Evolutionary conservation across 2,113 vertebrate genomes (phyloP), one percentile per base, ranked within the genome.

Genomic region (Oceanodroma tethys): DNA sequence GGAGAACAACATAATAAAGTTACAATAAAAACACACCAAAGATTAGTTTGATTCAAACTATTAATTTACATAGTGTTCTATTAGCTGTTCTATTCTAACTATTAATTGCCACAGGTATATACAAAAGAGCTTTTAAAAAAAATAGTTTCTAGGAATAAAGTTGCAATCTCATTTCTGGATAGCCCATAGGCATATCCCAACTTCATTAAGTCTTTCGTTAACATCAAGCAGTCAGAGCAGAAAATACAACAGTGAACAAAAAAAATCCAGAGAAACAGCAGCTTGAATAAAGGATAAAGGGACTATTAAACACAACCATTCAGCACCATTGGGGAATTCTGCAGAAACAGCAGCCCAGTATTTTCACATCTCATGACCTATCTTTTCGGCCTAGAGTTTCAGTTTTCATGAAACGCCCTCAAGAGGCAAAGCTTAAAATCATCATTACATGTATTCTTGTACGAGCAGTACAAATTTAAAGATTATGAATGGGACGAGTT

Each of bases 361-460:
- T 72, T 93, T 93, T 86, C 94, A 91, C 83, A 82, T 73, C 29
- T 89, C 91, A 79, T 79, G 91, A 93, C 70, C 45, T 68, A 48
- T 75, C 76, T 62, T 80, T 84, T 45, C 36, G 85, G 88, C 9
- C 27, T 0, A 4, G 40, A 89, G 88, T 93, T 97, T 92, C 88
- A 48, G 68, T 67, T 95, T 92, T 85, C 91, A 34, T 7, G 79
- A 95, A 93, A 97, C 93, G 95, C 94, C 95, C 95, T 93, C 95
- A 91, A 85, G 91, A 93, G 91, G 96, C 53, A 87, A 95, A 72
- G 40, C 45, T 73, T 68, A 65, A 94, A 79, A 95, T 15, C 62
- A 40, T 30, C 65, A 9, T 6, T 38, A 29, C 60, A 2, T 0
- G 32, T 17, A 8, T 30, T 30, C 29, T 15, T 20, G 16, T 16